Conservation (phyloP, 1,140 invertebrate species). For the Caenorhabditis inopinata region DNA sequence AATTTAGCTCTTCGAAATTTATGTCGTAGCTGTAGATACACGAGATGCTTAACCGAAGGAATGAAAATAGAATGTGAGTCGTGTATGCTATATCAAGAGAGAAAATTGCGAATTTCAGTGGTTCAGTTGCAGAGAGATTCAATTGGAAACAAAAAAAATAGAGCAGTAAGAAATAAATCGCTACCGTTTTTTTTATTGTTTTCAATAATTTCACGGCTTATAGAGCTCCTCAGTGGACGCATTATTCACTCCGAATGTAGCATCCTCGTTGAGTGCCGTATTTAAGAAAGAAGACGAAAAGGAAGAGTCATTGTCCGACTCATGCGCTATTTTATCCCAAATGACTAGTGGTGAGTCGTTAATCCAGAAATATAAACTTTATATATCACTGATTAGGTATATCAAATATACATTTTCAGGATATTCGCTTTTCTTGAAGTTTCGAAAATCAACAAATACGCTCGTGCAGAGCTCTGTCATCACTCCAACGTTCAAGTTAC, state of each 20-base stretch:
- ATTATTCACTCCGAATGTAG: not conserved
- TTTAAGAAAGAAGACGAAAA: not conserved
- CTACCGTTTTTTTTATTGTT: too few relatives aligned
- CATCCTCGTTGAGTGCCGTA: not conserved
- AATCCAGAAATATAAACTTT: not conserved
- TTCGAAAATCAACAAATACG: slow-evolving; percentile 33
- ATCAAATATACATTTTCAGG: not conserved
- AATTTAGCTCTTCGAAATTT: slow-evolving; percentile 25
- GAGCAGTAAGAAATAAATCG: not conserved
- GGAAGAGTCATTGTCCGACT: not conserved
- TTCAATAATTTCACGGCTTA: not conserved
- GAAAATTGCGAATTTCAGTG: not conserved
- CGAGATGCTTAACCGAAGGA: not conserved
- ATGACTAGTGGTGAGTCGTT: not conserved
- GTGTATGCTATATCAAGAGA: not conserved
- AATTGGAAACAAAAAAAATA: not conserved
- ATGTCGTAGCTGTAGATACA: slow-evolving; percentile 33
- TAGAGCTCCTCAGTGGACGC: not conserved
- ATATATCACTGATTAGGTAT: too few relatives aligned
- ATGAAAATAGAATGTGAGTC: slow-evolving; percentile 33
- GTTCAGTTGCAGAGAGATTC: slow-evolving; percentile 1
- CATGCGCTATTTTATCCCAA: not conserved
- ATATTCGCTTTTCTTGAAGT: slow-evolving; percentile 21
- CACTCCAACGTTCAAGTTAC: slow-evolving; percentile 12
- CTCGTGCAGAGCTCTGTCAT: slow-evolving; percentile 1